Conservation (phyloP, 2,113 vertebrate genomes). For the Fulmarus glacialis region DNA sequence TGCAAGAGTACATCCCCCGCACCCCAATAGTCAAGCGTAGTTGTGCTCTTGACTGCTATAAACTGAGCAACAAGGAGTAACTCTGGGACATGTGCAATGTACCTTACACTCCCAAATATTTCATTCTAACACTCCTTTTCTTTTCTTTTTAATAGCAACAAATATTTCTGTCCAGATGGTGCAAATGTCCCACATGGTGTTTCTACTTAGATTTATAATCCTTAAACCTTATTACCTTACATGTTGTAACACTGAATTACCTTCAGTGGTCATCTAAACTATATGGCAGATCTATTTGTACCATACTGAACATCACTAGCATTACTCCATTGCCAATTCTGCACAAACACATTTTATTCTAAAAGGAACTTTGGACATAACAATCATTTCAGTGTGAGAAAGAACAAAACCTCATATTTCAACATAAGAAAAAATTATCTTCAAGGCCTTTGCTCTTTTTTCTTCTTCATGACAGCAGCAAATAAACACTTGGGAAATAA, state of each 20-base stretch:
- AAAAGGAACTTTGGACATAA: not conserved
- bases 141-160: not conserved
- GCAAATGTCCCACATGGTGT: not conserved
- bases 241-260: not conserved
- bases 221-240: conserved; percentile 27
- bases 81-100: not conserved
- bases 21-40: not conserved
- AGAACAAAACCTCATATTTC: not conserved
- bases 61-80: not conserved
- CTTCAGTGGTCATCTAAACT: not conserved
- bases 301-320: not conserved
- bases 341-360: not conserved
- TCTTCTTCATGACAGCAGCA: not conserved
- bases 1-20: not conserved
- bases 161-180: conserved; percentile 2
- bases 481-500: not conserved
- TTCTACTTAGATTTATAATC: not conserved
- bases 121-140: not conserved
- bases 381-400: not conserved
- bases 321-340: not conserved
- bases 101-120: not conserved
- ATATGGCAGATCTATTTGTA: not conserved
- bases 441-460: not conserved
- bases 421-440: not conserved
- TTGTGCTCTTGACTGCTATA: not conserved